Evolutionary conservation across 2,888 invertebrate species (phyloP).

Genomic region (Spatulosminthurus flaviceps): DNA sequence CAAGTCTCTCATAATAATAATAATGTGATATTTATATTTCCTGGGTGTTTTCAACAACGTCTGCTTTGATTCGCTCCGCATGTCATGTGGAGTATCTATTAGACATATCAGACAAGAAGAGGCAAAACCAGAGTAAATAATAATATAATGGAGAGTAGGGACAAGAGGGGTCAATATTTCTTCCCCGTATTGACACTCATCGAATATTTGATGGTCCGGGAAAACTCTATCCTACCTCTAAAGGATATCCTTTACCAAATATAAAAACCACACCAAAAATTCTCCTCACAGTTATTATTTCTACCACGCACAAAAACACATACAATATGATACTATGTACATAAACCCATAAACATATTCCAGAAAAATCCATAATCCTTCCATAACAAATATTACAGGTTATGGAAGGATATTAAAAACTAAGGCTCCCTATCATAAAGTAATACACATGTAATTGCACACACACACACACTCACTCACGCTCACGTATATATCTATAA

Average conservation of each 20-base stretch:
- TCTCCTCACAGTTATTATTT: too few relatives aligned
- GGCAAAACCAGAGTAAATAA: slow-evolving; percentile 36
- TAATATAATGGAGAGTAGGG: slow-evolving; percentile 28
- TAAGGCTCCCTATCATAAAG: too few relatives aligned
- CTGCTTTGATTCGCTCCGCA: slow-evolving; percentile 28
- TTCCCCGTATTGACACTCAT: slow-evolving; percentile 41
- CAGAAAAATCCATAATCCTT: too few relatives aligned
- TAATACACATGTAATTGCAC: too few relatives aligned
- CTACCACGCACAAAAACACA: too few relatives aligned
- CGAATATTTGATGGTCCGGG: slow-evolving; percentile 37
- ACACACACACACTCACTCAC: too few relatives aligned
- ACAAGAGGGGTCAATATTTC: slow-evolving; percentile 41
- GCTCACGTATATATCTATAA: too few relatives aligned
- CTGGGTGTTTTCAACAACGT: slow-evolving; percentile 30
- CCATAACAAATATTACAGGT: too few relatives aligned
- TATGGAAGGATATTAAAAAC: too few relatives aligned
- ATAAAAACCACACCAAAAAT: too few relatives aligned
- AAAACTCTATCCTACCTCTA: background rate
- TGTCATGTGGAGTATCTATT: slow-evolving; percentile 45
- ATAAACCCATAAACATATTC: too few relatives aligned
- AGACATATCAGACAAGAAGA: slow-evolving; percentile 22
- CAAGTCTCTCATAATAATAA: slow-evolving; percentile 34
- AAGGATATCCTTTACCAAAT: background rate
- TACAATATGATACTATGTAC: too few relatives aligned
- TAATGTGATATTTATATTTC: slow-evolving; percentile 41